These are phyloP conservation scores for Ispidina picta DNA, from an alignment of 2,797 vertebrate genomes.

Conservation along the genomic window DNA sequence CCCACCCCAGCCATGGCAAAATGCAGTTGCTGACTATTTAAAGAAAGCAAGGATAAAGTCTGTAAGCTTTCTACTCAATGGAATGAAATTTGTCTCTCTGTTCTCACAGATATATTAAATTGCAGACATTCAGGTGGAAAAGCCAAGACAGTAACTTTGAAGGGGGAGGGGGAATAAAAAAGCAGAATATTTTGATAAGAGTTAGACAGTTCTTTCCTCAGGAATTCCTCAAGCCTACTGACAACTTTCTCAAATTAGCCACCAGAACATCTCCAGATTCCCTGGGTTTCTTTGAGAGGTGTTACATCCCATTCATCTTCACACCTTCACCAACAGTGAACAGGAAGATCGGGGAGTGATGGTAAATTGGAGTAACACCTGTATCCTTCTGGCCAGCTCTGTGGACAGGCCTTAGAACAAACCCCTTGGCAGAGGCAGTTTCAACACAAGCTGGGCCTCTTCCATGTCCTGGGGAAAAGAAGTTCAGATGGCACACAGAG, in stretches of 20 bases:
- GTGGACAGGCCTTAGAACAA: neutral
- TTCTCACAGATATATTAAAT: neutral
- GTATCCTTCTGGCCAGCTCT: neutral
- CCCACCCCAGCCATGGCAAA: neutral
- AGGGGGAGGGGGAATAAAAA: too few species aligned
- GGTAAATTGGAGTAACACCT: neutral
- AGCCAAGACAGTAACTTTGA: neutral
- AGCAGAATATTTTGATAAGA: neutral
- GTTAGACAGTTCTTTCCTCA: neutral
- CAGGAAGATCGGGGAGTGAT: neutral
- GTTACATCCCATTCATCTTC: neutral
- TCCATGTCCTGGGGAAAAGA: neutral
- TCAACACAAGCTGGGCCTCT: neutral
- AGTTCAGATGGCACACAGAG: neutral
- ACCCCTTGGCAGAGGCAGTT: neutral
- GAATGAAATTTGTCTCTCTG: neutral
- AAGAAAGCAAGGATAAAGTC: neutral
- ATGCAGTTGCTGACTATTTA: neutral
- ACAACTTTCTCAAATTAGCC: neutral
- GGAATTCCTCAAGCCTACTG: neutral
- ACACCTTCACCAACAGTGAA: neutral
- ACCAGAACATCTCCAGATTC: neutral
- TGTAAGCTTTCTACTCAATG: neutral
- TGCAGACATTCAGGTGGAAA: neutral
- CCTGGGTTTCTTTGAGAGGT: neutral